These are phyloP conservation scores for Formica exsecta DNA, from an alignment of 1,140 invertebrate genomes.

Conservation along the genomic window DNA sequence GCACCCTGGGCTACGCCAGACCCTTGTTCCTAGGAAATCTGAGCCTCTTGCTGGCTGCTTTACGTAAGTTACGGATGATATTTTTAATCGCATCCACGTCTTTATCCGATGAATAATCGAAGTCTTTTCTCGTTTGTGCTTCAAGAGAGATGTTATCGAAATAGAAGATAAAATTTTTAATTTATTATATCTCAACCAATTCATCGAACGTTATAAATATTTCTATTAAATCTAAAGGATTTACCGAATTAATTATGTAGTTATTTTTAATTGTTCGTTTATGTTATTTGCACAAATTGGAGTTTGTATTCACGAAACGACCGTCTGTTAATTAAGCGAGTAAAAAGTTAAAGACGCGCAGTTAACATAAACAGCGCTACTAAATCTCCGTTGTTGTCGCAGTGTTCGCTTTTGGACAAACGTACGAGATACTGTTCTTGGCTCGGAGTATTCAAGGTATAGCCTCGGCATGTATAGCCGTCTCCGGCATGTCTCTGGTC, in stretches of 20 bases:
- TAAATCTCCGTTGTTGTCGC: constrained; percentile 64
- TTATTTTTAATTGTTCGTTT: no score
- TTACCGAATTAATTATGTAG: no score
- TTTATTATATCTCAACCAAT: neutral
- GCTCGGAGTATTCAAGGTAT: constrained; percentile 95
- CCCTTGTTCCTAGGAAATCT: constrained; percentile 94
- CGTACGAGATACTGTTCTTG: constrained; percentile 91
- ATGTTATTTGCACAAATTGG: neutral
- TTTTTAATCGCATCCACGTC: neutral
- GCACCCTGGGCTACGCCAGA: constrained; percentile 91
- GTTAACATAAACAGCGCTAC: neutral
- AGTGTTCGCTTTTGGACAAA: constrained; percentile 94
- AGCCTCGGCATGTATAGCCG: constrained; percentile 93
- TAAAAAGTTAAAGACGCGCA: neutral
- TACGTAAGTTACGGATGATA: constrained; percentile 88
- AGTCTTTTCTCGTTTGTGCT: neutral
- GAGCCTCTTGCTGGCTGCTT: constrained; percentile 92
- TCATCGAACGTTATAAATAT: neutral
- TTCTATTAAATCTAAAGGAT: neutral
- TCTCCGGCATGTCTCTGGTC: constrained; percentile 91
- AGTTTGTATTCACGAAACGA: neutral
- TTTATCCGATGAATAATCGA: neutral
- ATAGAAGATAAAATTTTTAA: neutral
- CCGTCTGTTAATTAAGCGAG: neutral
- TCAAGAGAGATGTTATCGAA: neutral